phyloP scores from a whole-genome alignment of 2,888 invertebrate genomes.

The Athripsodes cinereus region DNA sequence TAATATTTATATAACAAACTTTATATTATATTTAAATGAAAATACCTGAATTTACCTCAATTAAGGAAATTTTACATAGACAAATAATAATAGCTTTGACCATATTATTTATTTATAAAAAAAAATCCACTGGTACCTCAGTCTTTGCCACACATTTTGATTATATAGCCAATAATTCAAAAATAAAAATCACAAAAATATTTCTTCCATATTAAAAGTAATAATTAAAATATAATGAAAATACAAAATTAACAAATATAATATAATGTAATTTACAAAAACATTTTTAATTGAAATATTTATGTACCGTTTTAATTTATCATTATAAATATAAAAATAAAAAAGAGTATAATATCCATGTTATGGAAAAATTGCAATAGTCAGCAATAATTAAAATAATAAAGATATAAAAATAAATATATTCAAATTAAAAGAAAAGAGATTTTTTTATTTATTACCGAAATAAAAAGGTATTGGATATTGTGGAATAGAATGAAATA shows the following conservation, averaged over 20 bases:
- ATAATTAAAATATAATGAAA: too few relatives aligned
- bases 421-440: too few relatives aligned
- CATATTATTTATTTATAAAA: background rate
- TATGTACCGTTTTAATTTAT: too few relatives aligned
- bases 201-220: background rate
- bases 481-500: too few relatives aligned
- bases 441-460: too few relatives aligned
- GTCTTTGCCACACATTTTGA: background rate
- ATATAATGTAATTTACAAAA: too few relatives aligned
- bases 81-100: background rate
- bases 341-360: background rate
- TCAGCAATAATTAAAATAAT: background rate
- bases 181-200: background rate
- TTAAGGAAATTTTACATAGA: slow-evolving; percentile 6
- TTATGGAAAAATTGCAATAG: background rate
- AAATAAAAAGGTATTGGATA: too few relatives aligned
- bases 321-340: background rate
- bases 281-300: too few relatives aligned
- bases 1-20: slow-evolving; percentile 12
- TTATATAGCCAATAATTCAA: background rate
- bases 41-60: slow-evolving; percentile 28
- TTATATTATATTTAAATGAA: slow-evolving; percentile 10
- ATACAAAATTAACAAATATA: too few relatives aligned
- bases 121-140: background rate
- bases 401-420: too few relatives aligned